Base-by-base conservation (phyloP, 2,797 vertebrate species). In the Aldrovandia affinis region DNA sequence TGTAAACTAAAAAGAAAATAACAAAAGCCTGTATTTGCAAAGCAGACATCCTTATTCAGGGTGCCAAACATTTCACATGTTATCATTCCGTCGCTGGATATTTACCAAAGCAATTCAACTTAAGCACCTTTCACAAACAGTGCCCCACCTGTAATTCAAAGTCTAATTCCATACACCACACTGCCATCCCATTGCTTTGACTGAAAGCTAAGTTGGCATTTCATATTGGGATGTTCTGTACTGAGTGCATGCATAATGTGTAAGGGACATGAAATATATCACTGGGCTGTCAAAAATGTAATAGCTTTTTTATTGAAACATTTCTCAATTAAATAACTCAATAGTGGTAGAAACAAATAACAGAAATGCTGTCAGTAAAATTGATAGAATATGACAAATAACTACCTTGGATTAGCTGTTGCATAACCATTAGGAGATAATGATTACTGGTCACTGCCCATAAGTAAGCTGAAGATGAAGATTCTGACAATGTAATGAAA, bases 401-500 rank as follows among this genome's bases (percentile, higher is more conserved):
- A 59, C 70, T 79, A 85, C 82, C 30, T 80, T 18, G 77, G 61
- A 63, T 86, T 61, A 85, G 86, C 81, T 44, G 81, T 88, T 83
- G 82, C 87, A 83, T 87, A 87, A 90, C 57, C 61, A 15, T 33
- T 44, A 52, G 82, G 70, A 83, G 86, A 89, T 82, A 83, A 54
- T 47, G 61, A 70, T 52, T 63, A 25, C 22, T 70, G 15, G 47
- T 61, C 55, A 25, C 22, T n/a, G 55, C 33, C 80, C 85, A 86
- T 33, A 85, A 61, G 39, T 78, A 28, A 81, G 87, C 79, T 79
- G 83, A 81, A 70, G 85, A 93, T 86, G 91, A 94, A 89, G 92
- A 92, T 91, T 89, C 91, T 90, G 85, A 87, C 92, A 89, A 89
- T 90, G 85, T 87, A 88, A 91, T 94, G 91, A 93, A 93, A 90